A percentile compares a stretch with the other conserved stretches of the same genome.
Conservation (phyloP, 2,888 invertebrate species). For the Cerceris rybyensis region DNA sequence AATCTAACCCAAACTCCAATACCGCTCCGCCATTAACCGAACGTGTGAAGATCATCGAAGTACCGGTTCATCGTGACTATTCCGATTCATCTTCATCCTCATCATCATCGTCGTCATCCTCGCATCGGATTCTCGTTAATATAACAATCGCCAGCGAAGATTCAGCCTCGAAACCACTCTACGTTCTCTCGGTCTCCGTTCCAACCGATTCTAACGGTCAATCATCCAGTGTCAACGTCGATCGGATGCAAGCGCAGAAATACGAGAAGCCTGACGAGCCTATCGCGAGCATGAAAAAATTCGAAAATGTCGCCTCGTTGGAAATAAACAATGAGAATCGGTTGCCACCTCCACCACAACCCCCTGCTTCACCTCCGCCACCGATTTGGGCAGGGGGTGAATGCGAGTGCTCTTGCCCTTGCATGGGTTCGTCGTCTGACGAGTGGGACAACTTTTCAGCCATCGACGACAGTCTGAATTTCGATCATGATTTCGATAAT, state of each 20-base stretch:
- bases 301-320: conserved; percentile 10
- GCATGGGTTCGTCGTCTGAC: conserved; percentile 83
- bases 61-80: conserved; percentile 50
- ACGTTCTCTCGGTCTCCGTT: conserved; percentile 91
- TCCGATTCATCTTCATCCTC: conserved; percentile 58
- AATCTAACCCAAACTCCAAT: conserved; percentile 12
- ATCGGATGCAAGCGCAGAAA: conserved; percentile 79
- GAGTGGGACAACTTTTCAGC: conserved; percentile 73
- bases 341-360: conserved; percentile 78
- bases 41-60: conserved; percentile 59
- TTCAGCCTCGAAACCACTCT: conserved; percentile 86
- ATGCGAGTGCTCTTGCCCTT: conserved; percentile 89
- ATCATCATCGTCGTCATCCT: conserved; percentile 36
- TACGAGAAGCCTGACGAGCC: conserved; percentile 23
- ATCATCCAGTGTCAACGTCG: conserved; percentile 84
- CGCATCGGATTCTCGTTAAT: conserved; percentile 89
- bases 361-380: conserved; percentile 73
- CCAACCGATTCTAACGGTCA: conserved; percentile 84
- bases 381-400: conserved; percentile 86
- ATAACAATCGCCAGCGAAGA: conserved; percentile 90
- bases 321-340: conserved; percentile 56
- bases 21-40: conserved; percentile 44
- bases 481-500: conserved; percentile 39
- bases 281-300: conserved; percentile 35
- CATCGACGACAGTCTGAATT: conserved; percentile 46